Evolutionary conservation across 1,140 invertebrate genomes (phyloP).

Genomic region (Scaptodrosophila lebanonensis): DNA sequence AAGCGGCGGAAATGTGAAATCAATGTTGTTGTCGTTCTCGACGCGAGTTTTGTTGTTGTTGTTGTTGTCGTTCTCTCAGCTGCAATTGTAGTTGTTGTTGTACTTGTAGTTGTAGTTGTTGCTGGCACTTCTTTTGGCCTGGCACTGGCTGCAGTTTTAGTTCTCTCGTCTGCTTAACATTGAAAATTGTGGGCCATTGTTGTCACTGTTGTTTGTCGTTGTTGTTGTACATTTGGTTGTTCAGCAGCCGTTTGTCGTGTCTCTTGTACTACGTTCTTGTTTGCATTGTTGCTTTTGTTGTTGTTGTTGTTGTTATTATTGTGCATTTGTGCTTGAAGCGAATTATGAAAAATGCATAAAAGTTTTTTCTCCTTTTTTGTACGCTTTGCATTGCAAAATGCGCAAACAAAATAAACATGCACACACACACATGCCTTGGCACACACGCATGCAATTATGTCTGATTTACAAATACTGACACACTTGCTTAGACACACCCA

Average conservation of each 20-base stretch:
- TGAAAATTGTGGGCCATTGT: constrained; percentile 59
- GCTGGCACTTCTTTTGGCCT: neutral
- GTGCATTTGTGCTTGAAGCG: constrained; percentile 67
- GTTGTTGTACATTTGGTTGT: constrained; percentile 28
- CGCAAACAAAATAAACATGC: constrained; percentile 55
- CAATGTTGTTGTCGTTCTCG: constrained; percentile 39
- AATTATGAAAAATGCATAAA: constrained; percentile 67
- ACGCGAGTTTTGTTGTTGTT: constrained; percentile 27
- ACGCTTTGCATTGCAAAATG: constrained; percentile 50
- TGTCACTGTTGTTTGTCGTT: constrained; percentile 46
- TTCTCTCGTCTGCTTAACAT: constrained; percentile 4
- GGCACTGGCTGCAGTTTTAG: neutral
- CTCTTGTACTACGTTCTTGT: constrained; percentile 39
- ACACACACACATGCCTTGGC: constrained; percentile 5
- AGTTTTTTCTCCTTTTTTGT: constrained; percentile 41
- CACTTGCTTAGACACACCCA: constrained; percentile 39
- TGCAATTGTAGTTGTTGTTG: constrained; percentile 23
- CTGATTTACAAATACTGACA: constrained; percentile 53
- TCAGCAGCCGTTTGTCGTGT: constrained; percentile 24
- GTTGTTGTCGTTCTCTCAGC: too few species aligned
- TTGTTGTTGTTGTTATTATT: constrained; percentile 55
- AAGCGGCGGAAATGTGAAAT: constrained; percentile 72
- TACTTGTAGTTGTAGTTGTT: neutral
- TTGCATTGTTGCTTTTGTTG: constrained; percentile 35
- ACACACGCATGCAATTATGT: constrained; percentile 43